A percentile compares a stretch with the other conserved stretches of the same genome.
These are phyloP conservation scores for Anas bahamensis DNA, from an alignment of 2,797 vertebrate species.

Conservation along the genomic window DNA sequence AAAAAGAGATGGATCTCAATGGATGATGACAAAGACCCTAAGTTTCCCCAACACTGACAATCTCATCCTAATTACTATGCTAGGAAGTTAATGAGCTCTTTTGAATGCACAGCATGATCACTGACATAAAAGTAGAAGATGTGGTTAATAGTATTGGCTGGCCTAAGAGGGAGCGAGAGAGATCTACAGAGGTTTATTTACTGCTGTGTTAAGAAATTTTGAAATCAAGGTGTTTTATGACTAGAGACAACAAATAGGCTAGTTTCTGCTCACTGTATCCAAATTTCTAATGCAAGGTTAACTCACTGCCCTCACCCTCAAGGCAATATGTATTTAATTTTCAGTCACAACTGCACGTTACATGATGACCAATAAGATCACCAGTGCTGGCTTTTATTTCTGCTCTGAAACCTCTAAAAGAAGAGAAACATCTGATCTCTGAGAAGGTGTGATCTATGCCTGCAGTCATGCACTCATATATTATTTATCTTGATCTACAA, in stretches of 20 bases:
- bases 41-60: neutral
- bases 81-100: neutral
- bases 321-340: constrained; percentile 33
- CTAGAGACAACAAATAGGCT: neutral
- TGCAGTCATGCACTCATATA: constrained; percentile 39
- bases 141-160: neutral
- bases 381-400: neutral
- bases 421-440: constrained; percentile 30
- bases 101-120: neutral
- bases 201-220: neutral
- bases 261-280: neutral
- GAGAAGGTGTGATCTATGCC: constrained; percentile 54
- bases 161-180: neutral
- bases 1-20: neutral
- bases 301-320: neutral
- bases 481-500: constrained; percentile 62
- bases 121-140: neutral
- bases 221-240: neutral
- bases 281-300: constrained; percentile 24
- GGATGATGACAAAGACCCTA: neutral
- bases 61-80: neutral
- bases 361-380: neutral
- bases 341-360: neutral
- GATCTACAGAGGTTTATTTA: constrained; percentile 9
- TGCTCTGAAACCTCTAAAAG: constrained; percentile 27